phyloP scores from a whole-genome alignment of 2,797 vertebrate genomes.

The Sebastes matsubarae region DNA sequence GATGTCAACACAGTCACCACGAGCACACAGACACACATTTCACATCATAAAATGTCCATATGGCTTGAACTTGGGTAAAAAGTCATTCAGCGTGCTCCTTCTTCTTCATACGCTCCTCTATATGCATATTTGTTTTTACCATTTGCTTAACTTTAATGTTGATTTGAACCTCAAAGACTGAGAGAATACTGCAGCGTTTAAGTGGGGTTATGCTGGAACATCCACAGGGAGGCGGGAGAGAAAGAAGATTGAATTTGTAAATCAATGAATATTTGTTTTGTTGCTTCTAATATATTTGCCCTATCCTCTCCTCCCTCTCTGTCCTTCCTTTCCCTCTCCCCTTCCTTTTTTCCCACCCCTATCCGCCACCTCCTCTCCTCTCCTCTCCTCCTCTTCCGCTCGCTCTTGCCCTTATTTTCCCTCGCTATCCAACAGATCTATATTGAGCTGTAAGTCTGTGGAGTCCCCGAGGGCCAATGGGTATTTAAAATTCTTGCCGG shows the following conservation, averaged over 20 bases:
- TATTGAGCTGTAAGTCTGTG: constrained; percentile 73
- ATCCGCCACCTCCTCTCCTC: background rate
- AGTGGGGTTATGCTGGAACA: constrained; percentile 21
- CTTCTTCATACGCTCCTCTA: background rate
- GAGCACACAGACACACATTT: background rate
- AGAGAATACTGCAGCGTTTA: constrained; percentile 17
- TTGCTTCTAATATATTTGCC: constrained; percentile 46
- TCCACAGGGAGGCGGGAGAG: constrained; percentile 12
- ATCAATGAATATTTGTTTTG: constrained; percentile 67
- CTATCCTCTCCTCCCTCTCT: constrained; percentile 14
- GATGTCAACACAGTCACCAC: background rate
- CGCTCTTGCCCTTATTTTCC: constrained; percentile 41
- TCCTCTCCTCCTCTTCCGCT: background rate
- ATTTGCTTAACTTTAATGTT: constrained; percentile 40
- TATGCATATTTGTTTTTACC: constrained; percentile 29
- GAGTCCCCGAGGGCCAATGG: constrained; percentile 59
- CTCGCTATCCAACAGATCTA: constrained; percentile 57
- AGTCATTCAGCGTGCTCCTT: background rate
- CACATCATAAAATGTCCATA: background rate
- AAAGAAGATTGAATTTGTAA: constrained; percentile 67
- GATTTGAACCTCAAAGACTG: constrained; percentile 30
- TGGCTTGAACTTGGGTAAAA: constrained; percentile 10
- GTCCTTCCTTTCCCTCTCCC: background rate
- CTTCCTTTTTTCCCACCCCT: background rate
- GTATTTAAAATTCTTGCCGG: constrained; percentile 81